Conservation (phyloP, 1,140 invertebrate species). For the Papilio aristodemus region DNA sequence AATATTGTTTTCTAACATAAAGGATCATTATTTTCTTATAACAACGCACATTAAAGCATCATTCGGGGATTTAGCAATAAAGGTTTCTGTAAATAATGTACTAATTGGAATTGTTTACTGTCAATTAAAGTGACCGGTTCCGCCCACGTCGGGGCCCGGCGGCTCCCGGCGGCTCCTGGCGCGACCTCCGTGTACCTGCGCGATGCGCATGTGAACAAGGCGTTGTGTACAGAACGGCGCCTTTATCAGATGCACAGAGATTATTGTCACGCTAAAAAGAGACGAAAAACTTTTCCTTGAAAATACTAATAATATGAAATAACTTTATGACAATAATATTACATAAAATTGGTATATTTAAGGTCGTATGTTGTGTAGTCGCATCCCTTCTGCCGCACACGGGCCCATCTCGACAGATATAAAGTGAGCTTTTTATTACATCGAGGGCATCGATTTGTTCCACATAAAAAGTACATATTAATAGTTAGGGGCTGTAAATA, state of each 20-base stretch:
- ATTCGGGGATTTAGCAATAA: not conserved
- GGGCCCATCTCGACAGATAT: not conserved
- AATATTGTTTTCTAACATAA: too few relatives aligned
- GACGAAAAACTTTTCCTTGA: not conserved
- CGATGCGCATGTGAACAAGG: too few relatives aligned
- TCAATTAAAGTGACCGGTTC: conserved; percentile 19
- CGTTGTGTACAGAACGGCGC: not conserved
- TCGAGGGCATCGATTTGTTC: conserved; percentile 12
- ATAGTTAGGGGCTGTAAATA: not conserved
- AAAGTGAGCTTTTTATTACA: conserved; percentile 20
- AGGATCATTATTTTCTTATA: not conserved
- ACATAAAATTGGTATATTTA: too few relatives aligned
- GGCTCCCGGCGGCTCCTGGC: not conserved
- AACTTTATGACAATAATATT: too few relatives aligned
- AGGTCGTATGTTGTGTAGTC: not conserved
- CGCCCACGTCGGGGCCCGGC: not conserved
- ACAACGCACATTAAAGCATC: not conserved
- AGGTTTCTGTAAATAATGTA: conserved; percentile 24
- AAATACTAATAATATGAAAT: not conserved
- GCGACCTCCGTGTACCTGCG: too few relatives aligned
- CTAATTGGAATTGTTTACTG: conserved; percentile 3
- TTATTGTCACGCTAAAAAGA: not conserved
- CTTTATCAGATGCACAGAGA: conserved; percentile 7
- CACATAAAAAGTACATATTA: conserved; percentile 6
- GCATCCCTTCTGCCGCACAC: not conserved